Base-by-base conservation (phyloP, 1,140 invertebrate genomes). In the Sycophila sp. region DNA sequence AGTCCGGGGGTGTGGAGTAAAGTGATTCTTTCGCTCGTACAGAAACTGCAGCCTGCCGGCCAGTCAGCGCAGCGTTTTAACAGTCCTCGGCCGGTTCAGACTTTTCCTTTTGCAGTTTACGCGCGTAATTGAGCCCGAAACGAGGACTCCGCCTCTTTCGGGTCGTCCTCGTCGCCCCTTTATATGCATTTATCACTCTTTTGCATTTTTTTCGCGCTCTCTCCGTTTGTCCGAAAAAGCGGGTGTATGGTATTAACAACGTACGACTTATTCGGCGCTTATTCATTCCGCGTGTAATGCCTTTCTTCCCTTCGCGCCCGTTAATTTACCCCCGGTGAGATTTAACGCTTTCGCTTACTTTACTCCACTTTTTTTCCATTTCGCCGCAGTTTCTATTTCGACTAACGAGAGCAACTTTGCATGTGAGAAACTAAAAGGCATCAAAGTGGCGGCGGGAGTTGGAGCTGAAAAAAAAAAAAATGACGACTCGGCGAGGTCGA, bases 51-150 rank as follows among this genome's bases (percentile, higher is more conserved):
- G n/a, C n/a, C n/a, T n/a, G n/a, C n/a, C n/a, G n/a, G n/a, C n/a
- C n/a, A n/a, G 15, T 15, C 6, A 34, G 15, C 26, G n/a, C 15
- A 19, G 42, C 42, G 24, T 47, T 47, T 47, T n/a, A 7, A 22
- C 17, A n/a, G n/a, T 11, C 17, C 40, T 22, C 40, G 15, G 17
- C 40, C 17, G 38, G 7, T 6, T 1, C 17, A 24, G 42, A n/a
- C 42, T 47, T 47, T 47, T 47, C 24, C n/a, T n/a, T 5, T 30
- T 0, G 8, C n/a, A 66, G 64, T 42, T 51, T 51, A 65, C 47
- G 45, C 47, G 26, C 32, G 62, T 53, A 65, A 65, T 53, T 65
- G 63, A 65, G 28, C 42, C 38, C n/a, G 47, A 32, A 5, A 53
- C 45, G 47, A 19, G 15, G 8, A n/a, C n/a, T n/a, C n/a, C n/a